Conservation (phyloP, 1,140 invertebrate genomes). For the Brachionus koreanus region DNA sequence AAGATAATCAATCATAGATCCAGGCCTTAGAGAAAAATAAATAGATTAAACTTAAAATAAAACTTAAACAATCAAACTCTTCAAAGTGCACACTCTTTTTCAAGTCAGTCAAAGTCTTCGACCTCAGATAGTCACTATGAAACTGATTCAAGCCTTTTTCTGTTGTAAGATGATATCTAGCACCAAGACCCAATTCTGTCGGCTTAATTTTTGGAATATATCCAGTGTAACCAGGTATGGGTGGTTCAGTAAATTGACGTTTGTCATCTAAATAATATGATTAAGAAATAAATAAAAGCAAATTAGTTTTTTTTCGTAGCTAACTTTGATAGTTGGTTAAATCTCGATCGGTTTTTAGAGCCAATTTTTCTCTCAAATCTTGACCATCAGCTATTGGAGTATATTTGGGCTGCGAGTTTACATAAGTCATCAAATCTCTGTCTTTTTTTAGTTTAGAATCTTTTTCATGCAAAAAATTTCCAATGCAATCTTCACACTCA, state of each 20-base stretch:
- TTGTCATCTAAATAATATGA: constrained; percentile 45
- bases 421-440: constrained; percentile 49
- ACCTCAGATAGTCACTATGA: constrained; percentile 37
- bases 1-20: background rate
- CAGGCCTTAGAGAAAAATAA: background rate
- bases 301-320: background rate
- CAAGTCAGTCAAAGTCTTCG: background rate
- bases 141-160: constrained; percentile 54
- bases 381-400: constrained; percentile 53
- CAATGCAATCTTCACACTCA: constrained; percentile 55
- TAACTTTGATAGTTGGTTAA: constrained; percentile 19
- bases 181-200: constrained; percentile 55
- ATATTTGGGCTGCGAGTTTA: constrained; percentile 49
- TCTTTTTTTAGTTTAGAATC: constrained; percentile 49
- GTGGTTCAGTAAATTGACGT: constrained; percentile 50
- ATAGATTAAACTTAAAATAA: background rate
- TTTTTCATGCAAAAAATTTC: constrained; percentile 51
- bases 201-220: constrained; percentile 55
- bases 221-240: constrained; percentile 58
- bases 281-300: background rate
- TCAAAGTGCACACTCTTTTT: constrained; percentile 8
- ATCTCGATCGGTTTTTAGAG: background rate
- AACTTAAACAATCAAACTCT: background rate
- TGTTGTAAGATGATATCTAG: constrained; percentile 53
- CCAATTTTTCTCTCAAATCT: constrained; percentile 51